Base-by-base conservation (phyloP, 1,140 invertebrate species). In the Bactericera cockerelli region DNA sequence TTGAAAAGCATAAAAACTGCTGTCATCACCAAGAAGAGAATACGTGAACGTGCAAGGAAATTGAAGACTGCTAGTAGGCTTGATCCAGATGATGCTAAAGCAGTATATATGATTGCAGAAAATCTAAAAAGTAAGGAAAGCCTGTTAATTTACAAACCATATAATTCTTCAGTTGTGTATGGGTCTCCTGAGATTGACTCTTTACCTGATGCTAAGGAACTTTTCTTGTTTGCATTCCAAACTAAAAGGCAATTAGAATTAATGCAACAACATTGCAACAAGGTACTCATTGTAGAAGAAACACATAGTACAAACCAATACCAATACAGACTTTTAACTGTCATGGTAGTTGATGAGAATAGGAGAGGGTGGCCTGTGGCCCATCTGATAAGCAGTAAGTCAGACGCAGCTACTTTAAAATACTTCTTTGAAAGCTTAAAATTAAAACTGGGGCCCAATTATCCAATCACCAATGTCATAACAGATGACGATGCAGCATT, bases 221-320 rank as follows among this genome's bases (percentile, higher is more conserved):
- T 56, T n/a, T 56, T 56, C 26, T 26, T 56, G 55, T 24, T 56
- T 4, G 55, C 14, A 11, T 19, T 56, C 16, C 55, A 56, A 24
- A 56, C 55, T 6, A 16, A 56, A 3, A 24, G 4, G 14, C 55
- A 56, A 26, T 6, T n/a, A 24, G 22, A 56, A 11, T 6, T 56
- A 56, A 56, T 56, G 55, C 25, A 19, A 56, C 16, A 25, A 56
- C n/a, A n/a, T n/a, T 4, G 26, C 22, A 3, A 26, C 31, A 24
- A 19, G 6, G 31, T 26, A 56, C 25, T 56, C 10, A n/a, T 56
- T 8, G 26, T 56, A 3, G n/a, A n/a, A n/a, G 33, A 36, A 10
- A 56, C 55, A 13, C 55, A 56, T 56, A 14, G 55, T 6, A 24
- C 22, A 13, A 56, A n/a, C 26, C 55, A 56, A 16, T 56, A 25